Conservation (phyloP, 2,888 invertebrate species). For the Monochamus alternatus region DNA sequence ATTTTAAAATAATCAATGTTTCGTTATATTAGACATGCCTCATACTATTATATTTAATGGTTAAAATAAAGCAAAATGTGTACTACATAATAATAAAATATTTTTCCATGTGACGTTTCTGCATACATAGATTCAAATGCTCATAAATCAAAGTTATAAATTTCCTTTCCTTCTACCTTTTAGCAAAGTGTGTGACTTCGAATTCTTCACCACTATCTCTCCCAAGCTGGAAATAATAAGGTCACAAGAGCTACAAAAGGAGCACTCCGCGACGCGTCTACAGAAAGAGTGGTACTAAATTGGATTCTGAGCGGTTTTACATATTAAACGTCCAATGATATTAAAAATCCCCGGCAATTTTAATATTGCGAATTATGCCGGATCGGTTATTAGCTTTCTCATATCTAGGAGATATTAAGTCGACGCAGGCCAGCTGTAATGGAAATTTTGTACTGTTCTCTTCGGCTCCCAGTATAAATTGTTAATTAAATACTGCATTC, state of each 20-base stretch:
- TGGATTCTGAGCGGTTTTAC: constrained; percentile 34
- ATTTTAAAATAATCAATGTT: no score
- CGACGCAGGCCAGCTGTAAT: neutral
- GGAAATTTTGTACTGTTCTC: neutral
- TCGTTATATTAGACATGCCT: no score
- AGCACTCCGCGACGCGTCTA: constrained; percentile 22
- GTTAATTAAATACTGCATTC: neutral
- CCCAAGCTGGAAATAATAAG: constrained; percentile 17
- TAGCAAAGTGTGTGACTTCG: no score
- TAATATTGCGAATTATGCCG: constrained; percentile 10
- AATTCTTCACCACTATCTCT: no score
- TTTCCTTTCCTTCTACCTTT: no score
- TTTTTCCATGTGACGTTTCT: no score
- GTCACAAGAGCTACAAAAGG: constrained; percentile 21
- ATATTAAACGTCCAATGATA: constrained; percentile 28
- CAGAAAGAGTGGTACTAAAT: constrained; percentile 28
- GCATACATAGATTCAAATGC: no score
- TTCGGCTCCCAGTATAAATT: neutral
- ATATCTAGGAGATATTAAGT: neutral
- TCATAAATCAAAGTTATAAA: no score
- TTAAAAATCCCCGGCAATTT: constrained; percentile 21
- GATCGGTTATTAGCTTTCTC: constrained; percentile 4
- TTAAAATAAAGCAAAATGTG: no score
- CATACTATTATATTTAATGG: no score
- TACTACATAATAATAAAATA: no score